Percentiles rank a stretch among this genome's conserved stretches.
Evolutionary conservation across 2,888 invertebrate species (phyloP).

Genomic region (Amblyjoppa proteus): DNA sequence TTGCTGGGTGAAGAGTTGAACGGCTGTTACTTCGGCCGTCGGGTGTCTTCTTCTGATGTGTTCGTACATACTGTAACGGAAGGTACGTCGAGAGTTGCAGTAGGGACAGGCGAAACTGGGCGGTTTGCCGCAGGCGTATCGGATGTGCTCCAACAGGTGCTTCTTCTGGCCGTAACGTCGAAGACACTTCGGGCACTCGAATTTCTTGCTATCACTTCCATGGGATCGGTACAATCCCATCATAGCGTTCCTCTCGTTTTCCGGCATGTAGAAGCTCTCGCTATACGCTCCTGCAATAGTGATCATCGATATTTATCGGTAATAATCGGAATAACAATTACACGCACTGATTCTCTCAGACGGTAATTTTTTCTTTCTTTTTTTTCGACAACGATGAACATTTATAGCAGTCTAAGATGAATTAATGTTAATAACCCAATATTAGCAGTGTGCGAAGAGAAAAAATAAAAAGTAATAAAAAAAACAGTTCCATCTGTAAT

Average conservation of each 20-base stretch:
- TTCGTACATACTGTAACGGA: constrained; percentile 74
- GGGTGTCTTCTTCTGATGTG: constrained; percentile 73
- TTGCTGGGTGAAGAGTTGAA: constrained; percentile 27
- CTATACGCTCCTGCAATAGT: constrained; percentile 38
- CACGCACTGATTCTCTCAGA: constrained; percentile 5
- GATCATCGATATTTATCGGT: constrained; percentile 24
- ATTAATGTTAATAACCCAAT: constrained; percentile 11
- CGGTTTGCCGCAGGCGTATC: constrained; percentile 81
- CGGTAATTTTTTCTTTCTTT: neutral
- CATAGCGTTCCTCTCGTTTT: constrained; percentile 27
- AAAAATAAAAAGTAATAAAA: neutral
- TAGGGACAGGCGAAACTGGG: constrained; percentile 83
- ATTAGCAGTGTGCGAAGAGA: neutral
- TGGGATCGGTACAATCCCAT: constrained; percentile 65
- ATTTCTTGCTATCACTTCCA: constrained; percentile 76
- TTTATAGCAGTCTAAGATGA: neutral
- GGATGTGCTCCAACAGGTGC: constrained; percentile 80
- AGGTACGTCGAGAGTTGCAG: constrained; percentile 78
- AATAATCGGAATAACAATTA: neutral
- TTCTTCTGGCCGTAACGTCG: constrained; percentile 82
- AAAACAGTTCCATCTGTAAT: neutral
- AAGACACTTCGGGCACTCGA: constrained; percentile 80
- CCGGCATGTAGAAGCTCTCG: constrained; percentile 22
- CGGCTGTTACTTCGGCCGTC: constrained; percentile 32
- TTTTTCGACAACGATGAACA: neutral